A percentile compares a stretch with the other conserved stretches of the same genome.
Evolutionary conservation across 2,113 vertebrate species (phyloP).

Genomic region (Bubo scandiacus): DNA sequence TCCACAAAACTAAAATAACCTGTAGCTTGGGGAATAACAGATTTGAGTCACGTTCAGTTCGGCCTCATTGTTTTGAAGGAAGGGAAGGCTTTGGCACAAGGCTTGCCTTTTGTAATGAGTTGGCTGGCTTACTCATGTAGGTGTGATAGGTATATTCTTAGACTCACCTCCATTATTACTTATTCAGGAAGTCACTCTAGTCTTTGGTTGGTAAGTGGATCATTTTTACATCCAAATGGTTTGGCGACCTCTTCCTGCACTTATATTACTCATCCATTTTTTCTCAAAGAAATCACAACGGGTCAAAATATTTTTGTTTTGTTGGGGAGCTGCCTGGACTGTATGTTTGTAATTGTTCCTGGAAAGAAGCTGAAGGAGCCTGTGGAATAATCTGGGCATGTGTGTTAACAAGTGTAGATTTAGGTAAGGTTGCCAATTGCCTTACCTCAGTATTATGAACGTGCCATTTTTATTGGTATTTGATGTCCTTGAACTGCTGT

Average conservation of each 20-base stretch:
- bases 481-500: not conserved
- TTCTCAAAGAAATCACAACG: not conserved
- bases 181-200: constrained; percentile 27
- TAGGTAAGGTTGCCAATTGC: not conserved
- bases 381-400: not conserved
- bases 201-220: constrained; percentile 53
- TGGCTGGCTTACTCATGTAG: constrained; percentile 66
- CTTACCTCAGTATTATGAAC: not conserved
- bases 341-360: not conserved
- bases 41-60: constrained; percentile 65
- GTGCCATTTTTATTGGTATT: not conserved
- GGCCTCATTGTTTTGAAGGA: constrained; percentile 63
- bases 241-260: not conserved
- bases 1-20: constrained; percentile 31
- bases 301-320: not conserved
- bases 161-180: constrained; percentile 32
- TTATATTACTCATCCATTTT: not conserved
- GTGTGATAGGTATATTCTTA: constrained; percentile 70
- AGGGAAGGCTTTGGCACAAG: constrained; percentile 57
- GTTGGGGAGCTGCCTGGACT: not conserved
- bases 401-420: not conserved
- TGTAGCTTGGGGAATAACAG: constrained; percentile 48
- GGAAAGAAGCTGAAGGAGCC: not conserved
- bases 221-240: not conserved
- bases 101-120: constrained; percentile 37